Evolutionary conservation across 2,113 vertebrate species (phyloP), one percentile per base, ranked within the genome.

Genomic region (Gallinago media): DNA sequence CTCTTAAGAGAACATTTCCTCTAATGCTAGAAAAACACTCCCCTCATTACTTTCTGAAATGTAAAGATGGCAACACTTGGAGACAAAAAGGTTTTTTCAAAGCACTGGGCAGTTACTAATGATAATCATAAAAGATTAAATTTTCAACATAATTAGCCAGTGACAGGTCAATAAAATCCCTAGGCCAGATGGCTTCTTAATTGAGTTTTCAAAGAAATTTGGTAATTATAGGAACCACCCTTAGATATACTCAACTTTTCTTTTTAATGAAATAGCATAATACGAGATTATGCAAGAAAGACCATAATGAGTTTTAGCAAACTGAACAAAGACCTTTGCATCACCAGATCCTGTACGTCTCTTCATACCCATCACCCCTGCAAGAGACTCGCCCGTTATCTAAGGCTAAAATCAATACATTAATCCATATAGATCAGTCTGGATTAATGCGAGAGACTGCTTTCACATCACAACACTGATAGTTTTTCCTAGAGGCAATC

Each of bases 81-180:
- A 91, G 55, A 91, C 50, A 61, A 71, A 91, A 74, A 62, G 55
- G 9, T 46, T 71, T 55, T 63, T 73, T 36, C 75, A 78, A 88
- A 85, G 76, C 79, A 74, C 38, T 38, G 91, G 85, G 76, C 91
- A 89, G 88, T 89, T 56, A 79, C 67, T 83, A 79, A 75, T 62
- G 75, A 82, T 71, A 82, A 95, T 89, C 75, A 83, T 23, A 62
- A 83, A 75, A 71, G 63, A 93, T 93, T 85, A 95, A 65, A 86
- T 94, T 83, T 93, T 46, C 84, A 89, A 70, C 67, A 46, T 91
- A 82, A 93, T 94, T 93, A 93, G 76, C 75, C 71, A 93, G 71
- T 62, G 88, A 89, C 91, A 85, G 91, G 84, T 88, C 91, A 95
- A 75, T 91, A 91, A 93, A 85, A 91, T 18, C 84, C 80, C 56